Base-by-base conservation (phyloP, 2,888 invertebrate genomes). In the Alloplasta piceator region DNA sequence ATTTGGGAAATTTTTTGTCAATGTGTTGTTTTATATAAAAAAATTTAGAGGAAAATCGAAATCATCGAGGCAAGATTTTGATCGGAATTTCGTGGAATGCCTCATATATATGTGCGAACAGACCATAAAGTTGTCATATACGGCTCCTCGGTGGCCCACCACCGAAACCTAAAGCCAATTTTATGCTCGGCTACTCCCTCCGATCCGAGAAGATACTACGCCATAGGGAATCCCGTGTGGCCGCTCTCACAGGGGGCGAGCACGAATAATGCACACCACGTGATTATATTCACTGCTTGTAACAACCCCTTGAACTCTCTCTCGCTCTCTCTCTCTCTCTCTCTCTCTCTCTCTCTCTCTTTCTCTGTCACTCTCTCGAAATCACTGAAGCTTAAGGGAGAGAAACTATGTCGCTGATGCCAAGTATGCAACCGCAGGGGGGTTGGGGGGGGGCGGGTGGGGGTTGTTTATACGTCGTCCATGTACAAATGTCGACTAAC, bases 81-180 rank as follows among this genome's bases (percentile, higher is more conserved):
- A n/a, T n/a, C n/a, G n/a, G n/a, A n/a, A n/a, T n/a, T n/a, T n/a
- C n/a, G n/a, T n/a, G n/a, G n/a, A n/a, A n/a, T n/a, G n/a, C n/a
- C n/a, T n/a, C n/a, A n/a, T n/a, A n/a, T 26, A 26, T 26, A 26
- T 26, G 26, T 26, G 26, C 26, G 26, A 26, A 26, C 26, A 26
- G 7, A 36, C 4, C 14, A 66, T 26, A 26, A 64, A 66, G 73
- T 66, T 74, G 10, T 14, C n/a, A n/a, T n/a, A n/a, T 72, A 26
- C 38, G 46, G 46, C 12, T 46, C 16, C 70, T 58, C 56, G 16
- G 82, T 82, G 82, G 81, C 52, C 79, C 79, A 81, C 80, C 87
- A 87, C 86, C 84, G 85, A 87, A 26, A 87, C 88, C 85, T 91
- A 89, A 89, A 90, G 90, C 91, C 90, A 91, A 90, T 91, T 91